These are phyloP conservation scores for Bos taurus DNA, from an alignment of 2,113 vertebrate genomes.

Conservation along the genomic window DNA sequence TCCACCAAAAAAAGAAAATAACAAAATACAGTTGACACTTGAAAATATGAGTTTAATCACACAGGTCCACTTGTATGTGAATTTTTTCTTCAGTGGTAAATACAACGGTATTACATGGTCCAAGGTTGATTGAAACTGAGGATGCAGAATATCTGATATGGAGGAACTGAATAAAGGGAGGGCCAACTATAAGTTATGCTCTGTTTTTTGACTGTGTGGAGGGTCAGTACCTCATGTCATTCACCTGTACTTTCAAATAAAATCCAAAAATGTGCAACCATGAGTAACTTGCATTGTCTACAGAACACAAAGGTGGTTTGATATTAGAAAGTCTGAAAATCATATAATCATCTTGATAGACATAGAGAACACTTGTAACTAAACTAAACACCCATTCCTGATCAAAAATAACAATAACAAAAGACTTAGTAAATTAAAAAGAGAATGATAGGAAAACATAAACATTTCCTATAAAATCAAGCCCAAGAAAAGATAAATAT, in stretches of 20 bases:
- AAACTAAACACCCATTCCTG: background rate
- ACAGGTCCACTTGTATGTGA: too few relatives aligned
- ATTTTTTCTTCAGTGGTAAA: background rate
- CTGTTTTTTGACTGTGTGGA: background rate
- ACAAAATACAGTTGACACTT: background rate
- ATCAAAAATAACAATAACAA: background rate
- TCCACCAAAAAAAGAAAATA: background rate
- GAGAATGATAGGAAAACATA: background rate
- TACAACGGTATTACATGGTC: background rate
- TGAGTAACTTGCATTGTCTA: background rate
- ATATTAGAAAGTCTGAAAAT: background rate
- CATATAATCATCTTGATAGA: background rate
- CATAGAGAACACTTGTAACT: background rate
- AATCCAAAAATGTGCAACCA: background rate
- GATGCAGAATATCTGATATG: background rate
- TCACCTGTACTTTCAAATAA: background rate
- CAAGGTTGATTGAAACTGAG: background rate
- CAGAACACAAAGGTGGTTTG: background rate
- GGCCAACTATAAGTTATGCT: background rate
- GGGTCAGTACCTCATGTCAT: background rate
- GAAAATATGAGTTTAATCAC: background rate
- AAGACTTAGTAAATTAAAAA: background rate
- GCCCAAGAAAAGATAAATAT: background rate
- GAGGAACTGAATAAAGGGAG: background rate
- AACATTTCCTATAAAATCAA: background rate